Conservation (phyloP, 2,888 invertebrate species). For the Dasysyrphus tricinctus region DNA sequence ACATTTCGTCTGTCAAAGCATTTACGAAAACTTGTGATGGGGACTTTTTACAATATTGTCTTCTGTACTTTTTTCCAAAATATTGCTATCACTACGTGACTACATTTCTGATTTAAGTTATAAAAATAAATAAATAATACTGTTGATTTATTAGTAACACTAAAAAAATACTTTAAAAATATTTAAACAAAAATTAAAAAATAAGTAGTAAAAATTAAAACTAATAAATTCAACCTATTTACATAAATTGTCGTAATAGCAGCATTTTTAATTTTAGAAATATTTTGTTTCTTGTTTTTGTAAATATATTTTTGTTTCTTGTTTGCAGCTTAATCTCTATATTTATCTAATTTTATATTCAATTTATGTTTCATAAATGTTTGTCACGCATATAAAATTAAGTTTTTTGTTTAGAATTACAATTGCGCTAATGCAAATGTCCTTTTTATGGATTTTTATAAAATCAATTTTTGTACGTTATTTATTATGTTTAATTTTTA, state of each 20-base stretch:
- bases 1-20: no score
- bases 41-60: no score
- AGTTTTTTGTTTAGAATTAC: not conserved
- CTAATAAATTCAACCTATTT: slow-evolving; percentile 34
- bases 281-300: not conserved
- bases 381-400: slow-evolving; percentile 8
- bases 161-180: not conserved
- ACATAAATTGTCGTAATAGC: slow-evolving; percentile 32
- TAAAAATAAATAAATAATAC: slow-evolving; percentile 21
- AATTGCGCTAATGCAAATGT: slow-evolving; percentile 1
- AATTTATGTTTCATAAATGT: slow-evolving; percentile 20
- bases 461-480: slow-evolving; percentile 1
- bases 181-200: slow-evolving; percentile 11
- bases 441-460: slow-evolving; percentile 9
- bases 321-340: slow-evolving; percentile 14
- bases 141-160: slow-evolving; percentile 33
- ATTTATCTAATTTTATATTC: slow-evolving; percentile 3
- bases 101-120: not conserved
- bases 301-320: not conserved
- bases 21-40: no score
- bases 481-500: not conserved
- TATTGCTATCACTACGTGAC: not conserved
- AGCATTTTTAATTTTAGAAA: slow-evolving; percentile 11
- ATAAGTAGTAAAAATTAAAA: slow-evolving; percentile 2
- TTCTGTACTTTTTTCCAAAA: no score